Evolutionary conservation across 2,797 vertebrate genomes (phyloP), one percentile per base, ranked within the genome.

Genomic region (Sebastolobus alascanus): DNA sequence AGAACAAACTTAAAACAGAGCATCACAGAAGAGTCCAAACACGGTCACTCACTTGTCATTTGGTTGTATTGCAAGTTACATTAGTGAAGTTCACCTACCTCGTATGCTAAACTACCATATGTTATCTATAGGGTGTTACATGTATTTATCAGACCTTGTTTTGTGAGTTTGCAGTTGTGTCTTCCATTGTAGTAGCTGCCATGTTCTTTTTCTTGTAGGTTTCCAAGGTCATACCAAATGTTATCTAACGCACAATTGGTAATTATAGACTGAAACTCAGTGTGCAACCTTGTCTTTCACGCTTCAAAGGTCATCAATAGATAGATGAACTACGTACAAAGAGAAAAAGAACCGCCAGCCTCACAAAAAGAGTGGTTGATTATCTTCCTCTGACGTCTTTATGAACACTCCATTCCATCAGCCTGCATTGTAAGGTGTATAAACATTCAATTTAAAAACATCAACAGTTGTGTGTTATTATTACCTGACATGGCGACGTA

Each of bases 401-500:
- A 64, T 8, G 14, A 18, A 29, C 25, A 22, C 38, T 14, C 38
- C 22, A 43, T 6, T 27, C 14, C 9, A 68, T 29, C n/a, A 27
- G 8, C 12, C 4, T 54, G 4, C 4, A 46, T 1, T 20, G 4
- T 11, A 8, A 29, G 2, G 16, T 43, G 13, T 33, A 2, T 56
- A 40, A 64, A 59, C 18, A 67, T 33, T 52, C 8, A 46, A 16
- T 52, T 6, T 3, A 9, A 14, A 63, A 54, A 16, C 20, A 61
- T 16, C 3, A 22, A 40, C 29, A n/a, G 43, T 14, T 6, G n/a
- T 59, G 63, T 27, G 14, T 25, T 7, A 22, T n/a, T 11, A 18
- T 84, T 93, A 99, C 98, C 98, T 90, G 98, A 99, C 85, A 99
- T 88, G 88, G 98, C 96, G 66, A 98, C 76, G 86, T 95, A 99